Evolutionary conservation across 2,797 vertebrate species (phyloP), one percentile per base, ranked within the genome.

Genomic region (Sandelia bainsii): DNA sequence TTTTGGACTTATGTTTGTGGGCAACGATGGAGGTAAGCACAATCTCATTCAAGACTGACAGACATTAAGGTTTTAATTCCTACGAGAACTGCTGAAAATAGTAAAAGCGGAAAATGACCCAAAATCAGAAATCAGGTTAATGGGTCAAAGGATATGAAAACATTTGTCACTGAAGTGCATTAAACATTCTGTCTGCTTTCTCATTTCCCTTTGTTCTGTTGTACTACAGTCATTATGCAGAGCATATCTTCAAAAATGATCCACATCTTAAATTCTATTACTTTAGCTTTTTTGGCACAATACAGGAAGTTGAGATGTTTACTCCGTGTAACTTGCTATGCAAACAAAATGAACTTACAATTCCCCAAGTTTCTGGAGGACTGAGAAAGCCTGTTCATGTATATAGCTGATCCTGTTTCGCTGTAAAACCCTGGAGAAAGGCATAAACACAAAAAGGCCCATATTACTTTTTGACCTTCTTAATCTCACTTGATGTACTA

Each of bases 291-390:
- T 25, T 62, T 56, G 37, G 8, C 49, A 48, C 16, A 60, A 12
- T 34, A 8, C 23, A 25, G 1, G 51, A 27, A 32, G 27, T 1
- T 8, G 16, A 19, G 12, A 22, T 23, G 17, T 52, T 27, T 20
- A 32, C 0, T 9, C 0, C 2, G 0, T 5, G 32, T 14, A 42
- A 7, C 39, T 39, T 64, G 3, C 48, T 22, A 34, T 39, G 49
- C 84, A 85, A 85, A 68, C 87, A 79, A 75, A 60, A 81, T 29
- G 1, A 82, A 97, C 97, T 96, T 91, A 99, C 98, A 99, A 81
- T 92, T 99, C 98, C 66, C 95, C 95, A 39, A 99, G 93, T 84
- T 94, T 96, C 34, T 92, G 95, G 27, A 98, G 95, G 74, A 96
- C 90, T 13, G 95, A 95, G 78, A 99, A 97, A 16, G 95, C 95